Percentiles rank a stretch among this genome's conserved stretches.
Evolutionary conservation across 2,888 invertebrate genomes (phyloP).

Genomic region (Mesoligia furuncula): DNA sequence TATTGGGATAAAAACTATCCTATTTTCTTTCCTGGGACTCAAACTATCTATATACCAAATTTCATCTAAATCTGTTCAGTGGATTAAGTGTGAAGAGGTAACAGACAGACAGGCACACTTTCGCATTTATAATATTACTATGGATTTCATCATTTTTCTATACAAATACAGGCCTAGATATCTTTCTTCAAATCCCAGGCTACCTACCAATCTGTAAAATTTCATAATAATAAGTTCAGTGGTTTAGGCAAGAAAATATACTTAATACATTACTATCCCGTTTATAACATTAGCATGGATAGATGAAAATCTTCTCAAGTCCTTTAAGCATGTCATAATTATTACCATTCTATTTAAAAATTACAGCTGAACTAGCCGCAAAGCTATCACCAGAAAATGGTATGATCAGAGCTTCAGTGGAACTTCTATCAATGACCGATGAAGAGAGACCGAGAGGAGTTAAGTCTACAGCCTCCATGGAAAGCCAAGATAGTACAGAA

Average conservation of each 20-base stretch:
- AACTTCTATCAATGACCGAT: slow-evolving; percentile 93
- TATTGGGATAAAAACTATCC: too few relatives aligned
- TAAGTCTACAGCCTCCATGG: slow-evolving; percentile 72
- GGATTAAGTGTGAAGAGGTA: too few relatives aligned
- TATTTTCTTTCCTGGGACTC: too few relatives aligned
- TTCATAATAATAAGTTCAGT: background rate
- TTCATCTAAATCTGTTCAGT: too few relatives aligned
- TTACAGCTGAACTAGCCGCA: slow-evolving; percentile 89
- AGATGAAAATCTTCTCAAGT: background rate
- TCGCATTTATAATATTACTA: too few relatives aligned
- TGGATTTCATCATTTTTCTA: background rate
- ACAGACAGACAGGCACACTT: too few relatives aligned
- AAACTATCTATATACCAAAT: too few relatives aligned
- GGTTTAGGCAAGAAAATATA: background rate
- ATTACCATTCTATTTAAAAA: background rate
- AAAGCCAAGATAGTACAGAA: slow-evolving; percentile 67
- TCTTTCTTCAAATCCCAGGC: background rate
- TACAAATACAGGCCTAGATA: background rate
- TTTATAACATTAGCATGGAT: background rate
- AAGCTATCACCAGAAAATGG: slow-evolving; percentile 94
- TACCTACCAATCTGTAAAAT: background rate
- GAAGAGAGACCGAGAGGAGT: slow-evolving; percentile 92
- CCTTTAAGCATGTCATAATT: background rate
- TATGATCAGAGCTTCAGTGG: slow-evolving; percentile 94
- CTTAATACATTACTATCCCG: background rate